Evolutionary conservation across 2,113 vertebrate genomes (phyloP).

Genomic region (Mormyrus iriodes): DNA sequence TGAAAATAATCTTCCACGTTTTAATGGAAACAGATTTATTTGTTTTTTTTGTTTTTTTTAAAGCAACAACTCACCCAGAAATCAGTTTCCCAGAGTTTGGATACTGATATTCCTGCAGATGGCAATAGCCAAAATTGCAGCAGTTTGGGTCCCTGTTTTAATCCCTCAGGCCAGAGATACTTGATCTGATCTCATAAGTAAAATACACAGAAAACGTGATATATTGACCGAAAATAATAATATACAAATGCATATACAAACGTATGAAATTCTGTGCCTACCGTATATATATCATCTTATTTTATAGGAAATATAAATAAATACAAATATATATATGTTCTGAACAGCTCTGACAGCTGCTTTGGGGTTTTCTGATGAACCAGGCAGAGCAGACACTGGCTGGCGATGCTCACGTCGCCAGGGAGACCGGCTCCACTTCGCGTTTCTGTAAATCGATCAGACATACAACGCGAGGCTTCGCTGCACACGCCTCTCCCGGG

Average conservation of each 20-base stretch:
- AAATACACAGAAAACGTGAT: background rate
- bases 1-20: background rate
- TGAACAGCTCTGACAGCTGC: conserved; percentile 67
- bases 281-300: background rate
- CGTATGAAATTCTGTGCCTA: background rate
- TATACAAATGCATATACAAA: background rate
- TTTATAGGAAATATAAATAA: background rate
- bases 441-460: conserved; percentile 68
- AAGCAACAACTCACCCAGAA: background rate
- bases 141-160: background rate
- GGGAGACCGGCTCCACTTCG: conserved; percentile 73
- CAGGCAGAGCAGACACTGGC: conserved; percentile 62
- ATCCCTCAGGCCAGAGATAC: background rate
- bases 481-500: background rate
- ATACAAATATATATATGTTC: conserved; percentile 48
- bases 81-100: background rate
- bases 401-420: conserved; percentile 59
- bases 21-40: background rate
- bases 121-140: background rate
- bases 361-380: conserved; percentile 68
- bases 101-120: background rate
- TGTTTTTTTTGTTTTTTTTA: too few relatives aligned
- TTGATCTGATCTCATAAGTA: background rate
- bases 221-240: background rate
- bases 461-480: conserved; percentile 11